Conservation (phyloP, 2,113 vertebrate genomes). For the Crotalus viridis region DNA sequence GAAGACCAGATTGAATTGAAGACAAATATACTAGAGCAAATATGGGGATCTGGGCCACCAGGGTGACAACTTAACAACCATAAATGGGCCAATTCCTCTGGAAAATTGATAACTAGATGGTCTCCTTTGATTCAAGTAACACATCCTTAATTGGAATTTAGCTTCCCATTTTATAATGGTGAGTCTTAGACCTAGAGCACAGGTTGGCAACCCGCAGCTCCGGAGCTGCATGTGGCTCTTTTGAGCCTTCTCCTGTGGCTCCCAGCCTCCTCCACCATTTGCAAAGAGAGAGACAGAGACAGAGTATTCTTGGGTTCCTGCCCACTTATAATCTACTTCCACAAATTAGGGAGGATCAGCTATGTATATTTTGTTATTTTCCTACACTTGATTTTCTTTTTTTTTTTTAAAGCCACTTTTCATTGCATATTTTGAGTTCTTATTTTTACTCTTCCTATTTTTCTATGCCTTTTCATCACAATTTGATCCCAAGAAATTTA, state of each 20-base stretch:
- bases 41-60: no score
- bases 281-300: no score
- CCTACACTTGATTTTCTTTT: background rate
- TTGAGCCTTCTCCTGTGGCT: no score
- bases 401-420: background rate
- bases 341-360: background rate
- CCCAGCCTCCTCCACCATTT: no score
- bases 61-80: no score
- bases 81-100: no score
- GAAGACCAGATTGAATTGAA: no score
- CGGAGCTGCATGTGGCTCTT: no score
- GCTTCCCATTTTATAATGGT: conserved; percentile 14
- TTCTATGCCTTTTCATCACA: background rate
- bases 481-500: background rate
- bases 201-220: no score
- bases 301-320: background rate
- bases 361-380: background rate
- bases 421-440: background rate
- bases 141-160: background rate
- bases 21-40: no score
- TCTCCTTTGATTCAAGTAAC: no score
- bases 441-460: background rate
- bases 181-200: conserved; percentile 24
- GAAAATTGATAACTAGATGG: no score
- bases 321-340: background rate